A percentile compares a stretch with the other conserved stretches of the same genome.
phyloP scores from a whole-genome alignment of 2,888 invertebrate species.

The Pachliopta kotzebuea region DNA sequence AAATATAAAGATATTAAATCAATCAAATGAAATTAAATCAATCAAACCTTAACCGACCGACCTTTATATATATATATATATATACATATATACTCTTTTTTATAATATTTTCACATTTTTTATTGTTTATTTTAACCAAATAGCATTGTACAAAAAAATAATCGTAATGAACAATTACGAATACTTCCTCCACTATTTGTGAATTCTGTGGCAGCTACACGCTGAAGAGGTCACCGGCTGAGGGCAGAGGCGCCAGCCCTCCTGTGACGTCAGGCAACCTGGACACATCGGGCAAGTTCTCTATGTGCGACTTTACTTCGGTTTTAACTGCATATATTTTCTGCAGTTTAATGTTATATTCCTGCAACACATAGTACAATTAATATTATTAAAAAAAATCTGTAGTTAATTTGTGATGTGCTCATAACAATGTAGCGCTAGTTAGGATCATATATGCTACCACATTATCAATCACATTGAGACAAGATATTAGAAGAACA shows the following conservation, averaged over 20 bases:
- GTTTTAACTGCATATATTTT: conserved; percentile 92
- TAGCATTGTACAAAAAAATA: neutral
- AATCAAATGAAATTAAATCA: neutral
- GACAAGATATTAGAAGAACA: too few relatives aligned
- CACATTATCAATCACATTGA: too few relatives aligned
- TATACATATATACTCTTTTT: too few relatives aligned
- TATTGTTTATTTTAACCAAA: neutral
- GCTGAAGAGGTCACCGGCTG: conserved; percentile 96
- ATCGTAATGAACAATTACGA: neutral
- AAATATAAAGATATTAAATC: too few relatives aligned
- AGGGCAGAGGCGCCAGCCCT: conserved; percentile 94
- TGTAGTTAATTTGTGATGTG: neutral
- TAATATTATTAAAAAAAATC: neutral
- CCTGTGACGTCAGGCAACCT: conserved; percentile 95
- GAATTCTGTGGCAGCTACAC: conserved; percentile 51
- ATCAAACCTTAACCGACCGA: too few relatives aligned
- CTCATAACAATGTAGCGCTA: too few relatives aligned
- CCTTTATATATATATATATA: too few relatives aligned
- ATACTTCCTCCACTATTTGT: neutral
- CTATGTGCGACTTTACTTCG: conserved; percentile 95
- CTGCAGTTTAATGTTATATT: conserved; percentile 93
- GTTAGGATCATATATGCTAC: too few relatives aligned
- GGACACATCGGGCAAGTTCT: conserved; percentile 95
- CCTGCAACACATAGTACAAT: conserved; percentile 79
- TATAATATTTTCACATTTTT: too few relatives aligned